A percentile compares a stretch with the other conserved stretches of the same genome.
Conservation (phyloP, 2,888 invertebrate genomes). For the Brenthis daphne region DNA sequence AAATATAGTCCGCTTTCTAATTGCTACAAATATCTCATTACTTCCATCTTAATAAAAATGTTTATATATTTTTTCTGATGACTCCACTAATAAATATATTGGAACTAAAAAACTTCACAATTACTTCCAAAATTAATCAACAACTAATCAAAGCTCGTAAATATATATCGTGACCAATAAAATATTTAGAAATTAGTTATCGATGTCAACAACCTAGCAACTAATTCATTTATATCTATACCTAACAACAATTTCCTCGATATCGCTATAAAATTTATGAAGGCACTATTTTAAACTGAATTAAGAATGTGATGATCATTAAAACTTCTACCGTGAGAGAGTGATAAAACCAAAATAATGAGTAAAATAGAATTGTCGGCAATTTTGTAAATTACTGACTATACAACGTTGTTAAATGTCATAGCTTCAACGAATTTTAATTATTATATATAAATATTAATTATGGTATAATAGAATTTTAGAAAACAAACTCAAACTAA, state of each 20-base stretch:
- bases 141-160: constrained; percentile 23
- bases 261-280: constrained; percentile 76
- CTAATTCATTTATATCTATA: constrained; percentile 27
- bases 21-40: no score
- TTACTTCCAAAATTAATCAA: constrained; percentile 16
- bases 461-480: no score
- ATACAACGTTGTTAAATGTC: background rate
- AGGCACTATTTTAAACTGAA: constrained; percentile 76
- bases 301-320: constrained; percentile 73
- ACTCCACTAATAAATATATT: background rate
- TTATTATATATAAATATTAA: no score
- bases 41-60: background rate
- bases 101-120: constrained; percentile 1
- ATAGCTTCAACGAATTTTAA: no score
- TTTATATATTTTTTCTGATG: background rate
- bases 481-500: no score
- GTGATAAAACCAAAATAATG: constrained; percentile 59
- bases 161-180: constrained; percentile 27
- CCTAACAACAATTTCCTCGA: constrained; percentile 31
- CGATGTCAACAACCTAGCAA: constrained; percentile 38
- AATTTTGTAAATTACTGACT: background rate
- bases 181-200: constrained; percentile 28
- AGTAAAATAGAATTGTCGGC: constrained; percentile 8
- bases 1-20: no score
- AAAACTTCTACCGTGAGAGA: constrained; percentile 73